Base-by-base conservation (phyloP, 92 coral and sea anemone genomes). In the Muricea muricata region DNA sequence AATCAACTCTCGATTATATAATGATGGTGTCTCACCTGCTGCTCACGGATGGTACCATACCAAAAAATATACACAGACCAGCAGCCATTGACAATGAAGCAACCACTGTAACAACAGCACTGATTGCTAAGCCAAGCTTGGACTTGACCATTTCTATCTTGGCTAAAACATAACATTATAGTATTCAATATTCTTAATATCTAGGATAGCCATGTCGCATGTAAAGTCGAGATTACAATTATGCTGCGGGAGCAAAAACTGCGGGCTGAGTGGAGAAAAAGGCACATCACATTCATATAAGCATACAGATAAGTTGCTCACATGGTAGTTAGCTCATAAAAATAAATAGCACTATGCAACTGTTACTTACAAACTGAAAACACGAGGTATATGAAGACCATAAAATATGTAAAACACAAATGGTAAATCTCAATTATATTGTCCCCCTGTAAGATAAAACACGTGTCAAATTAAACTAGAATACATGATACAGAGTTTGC, bases 111-210 rank as follows among this genome's bases (percentile, higher is more conserved):
- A 97, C 82, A 9, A 97, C 97, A 26, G 99, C 99, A 92, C 99
- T 97, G 87, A 97, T 86, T 47, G 99, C 98, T 47, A 97, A 72
- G 9, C 99, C 99, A 94, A 94, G 90, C 69, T 94, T 97, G 4
- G 97, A 94, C 80, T 97, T 97, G 17, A 97, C 99, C 99, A 96
- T 96, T 55, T 96, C 99, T 52, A 96, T 96, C 85, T 96, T 96
- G 24, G 91, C 99, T 95, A 60, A 23, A 54, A 68, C 82, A 81
- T 35, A 17, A 72, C 23, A 79, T 29, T 17, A 67, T 25, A 54
- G 13, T 20, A 31, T 3, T 31, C 23, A 84, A 12, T 15, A 8
- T 8, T 4, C 39, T 39, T 3, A 46, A 58, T 50, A 33, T 20
- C 6, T 20, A 50, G 17, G 58, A 6, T 20, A n/a, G n/a, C n/a